These are phyloP conservation scores for Cyprinus carpio DNA, from an alignment of 2,113 vertebrate species.

Conservation along the genomic window DNA sequence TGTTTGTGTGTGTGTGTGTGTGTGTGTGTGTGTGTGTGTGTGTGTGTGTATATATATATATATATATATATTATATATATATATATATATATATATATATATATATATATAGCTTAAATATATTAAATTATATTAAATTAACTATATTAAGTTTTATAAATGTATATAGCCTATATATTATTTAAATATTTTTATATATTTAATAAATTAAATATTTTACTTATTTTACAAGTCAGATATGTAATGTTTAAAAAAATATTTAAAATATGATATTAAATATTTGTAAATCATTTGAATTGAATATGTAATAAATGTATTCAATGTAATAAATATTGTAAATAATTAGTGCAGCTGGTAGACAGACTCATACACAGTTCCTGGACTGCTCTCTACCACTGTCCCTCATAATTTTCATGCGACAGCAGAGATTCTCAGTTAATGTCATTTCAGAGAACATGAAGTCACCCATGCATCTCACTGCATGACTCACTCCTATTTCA, in stretches of 20 bases:
- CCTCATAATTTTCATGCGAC: constrained; percentile 1
- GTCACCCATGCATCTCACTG: constrained; percentile 3
- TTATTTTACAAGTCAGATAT: not conserved
- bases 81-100: too few relatives aligned
- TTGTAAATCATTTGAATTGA: too few relatives aligned
- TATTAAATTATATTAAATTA: too few relatives aligned
- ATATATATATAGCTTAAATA: too few relatives aligned
- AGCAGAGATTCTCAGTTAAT: constrained; percentile 30
- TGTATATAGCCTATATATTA: too few relatives aligned
- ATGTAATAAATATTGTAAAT: not conserved
- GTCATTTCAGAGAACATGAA: constrained; percentile 28
- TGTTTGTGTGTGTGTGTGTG: too few relatives aligned
- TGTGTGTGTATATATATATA: too few relatives aligned
- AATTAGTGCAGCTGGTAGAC: not conserved
- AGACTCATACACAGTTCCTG: not conserved
- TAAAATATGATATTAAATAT: not conserved
- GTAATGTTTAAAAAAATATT: not conserved
- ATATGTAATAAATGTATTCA: not conserved
- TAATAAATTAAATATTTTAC: too few relatives aligned
- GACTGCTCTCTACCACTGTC: not conserved
- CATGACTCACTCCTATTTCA: constrained; percentile 15
- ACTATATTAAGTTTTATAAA: too few relatives aligned
- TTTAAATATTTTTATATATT: too few relatives aligned
- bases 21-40: too few relatives aligned
- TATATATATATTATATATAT: too few relatives aligned